Evolutionary conservation across 2,888 invertebrate genomes (phyloP).

Genomic region (Mellilla xanthometata): DNA sequence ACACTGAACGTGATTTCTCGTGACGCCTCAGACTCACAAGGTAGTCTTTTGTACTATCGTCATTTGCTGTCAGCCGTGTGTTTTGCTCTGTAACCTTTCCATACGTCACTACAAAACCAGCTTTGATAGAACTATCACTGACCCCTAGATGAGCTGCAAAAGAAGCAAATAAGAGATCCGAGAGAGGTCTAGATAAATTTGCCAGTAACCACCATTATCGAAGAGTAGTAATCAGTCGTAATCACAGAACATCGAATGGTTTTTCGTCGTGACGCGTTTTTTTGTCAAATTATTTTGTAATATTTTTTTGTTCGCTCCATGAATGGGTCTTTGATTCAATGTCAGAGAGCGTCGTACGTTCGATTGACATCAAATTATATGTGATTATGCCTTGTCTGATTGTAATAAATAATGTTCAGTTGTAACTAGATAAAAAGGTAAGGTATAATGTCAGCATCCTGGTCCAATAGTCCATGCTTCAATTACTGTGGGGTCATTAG

Average conservation of each 20-base stretch:
- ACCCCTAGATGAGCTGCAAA: constrained; percentile 32
- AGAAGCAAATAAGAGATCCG: constrained; percentile 30
- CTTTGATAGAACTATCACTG: constrained; percentile 30
- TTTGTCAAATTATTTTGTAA: constrained; percentile 63
- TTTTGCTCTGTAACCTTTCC: constrained; percentile 66
- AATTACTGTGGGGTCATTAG: constrained; percentile 14
- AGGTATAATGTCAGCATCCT: constrained; percentile 40
- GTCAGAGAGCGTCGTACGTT: constrained; percentile 70
- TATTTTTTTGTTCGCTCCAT: constrained; percentile 47
- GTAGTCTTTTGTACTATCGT: constrained; percentile 75
- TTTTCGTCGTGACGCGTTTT: constrained; percentile 64
- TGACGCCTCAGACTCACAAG: constrained; percentile 74
- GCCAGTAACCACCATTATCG: constrained; percentile 60
- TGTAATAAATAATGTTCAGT: constrained; percentile 39
- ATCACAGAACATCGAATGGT: constrained; percentile 67
- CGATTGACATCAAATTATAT: constrained; percentile 73
- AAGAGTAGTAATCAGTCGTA: constrained; percentile 73
- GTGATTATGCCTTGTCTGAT: constrained; percentile 48
- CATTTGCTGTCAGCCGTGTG: constrained; percentile 63
- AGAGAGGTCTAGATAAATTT: constrained; percentile 44
- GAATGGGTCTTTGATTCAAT: constrained; percentile 63
- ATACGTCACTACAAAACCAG: constrained; percentile 40
- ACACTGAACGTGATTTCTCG: constrained; percentile 59
- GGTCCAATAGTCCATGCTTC: constrained; percentile 38
- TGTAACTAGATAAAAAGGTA: constrained; percentile 42